These are phyloP conservation scores for Melanotaenia duboulayi DNA, from an alignment of 2,113 vertebrate species.

Conservation along the genomic window DNA sequence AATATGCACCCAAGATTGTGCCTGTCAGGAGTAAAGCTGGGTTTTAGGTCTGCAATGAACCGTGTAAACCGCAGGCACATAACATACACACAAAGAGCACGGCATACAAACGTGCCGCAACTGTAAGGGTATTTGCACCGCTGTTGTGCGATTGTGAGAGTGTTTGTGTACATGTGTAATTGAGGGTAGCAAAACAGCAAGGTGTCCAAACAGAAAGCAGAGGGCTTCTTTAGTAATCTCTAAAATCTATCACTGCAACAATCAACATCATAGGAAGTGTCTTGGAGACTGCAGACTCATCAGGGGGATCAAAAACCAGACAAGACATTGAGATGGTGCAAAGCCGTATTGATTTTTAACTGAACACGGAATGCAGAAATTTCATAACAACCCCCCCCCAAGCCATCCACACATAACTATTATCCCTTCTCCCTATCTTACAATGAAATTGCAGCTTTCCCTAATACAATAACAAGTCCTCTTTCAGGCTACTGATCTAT, in stretches of 20 bases:
- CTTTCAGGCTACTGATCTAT: conserved; percentile 28
- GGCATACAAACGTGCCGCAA: background rate
- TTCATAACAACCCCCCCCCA: conserved; percentile 38
- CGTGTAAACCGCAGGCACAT: conserved; percentile 49
- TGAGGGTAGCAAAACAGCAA: conserved; percentile 19
- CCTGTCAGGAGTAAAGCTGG: conserved; percentile 52
- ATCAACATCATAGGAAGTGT: conserved; percentile 51
- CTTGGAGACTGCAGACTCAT: conserved; percentile 34
- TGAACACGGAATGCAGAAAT: conserved; percentile 51
- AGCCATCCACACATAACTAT: conserved; percentile 28
- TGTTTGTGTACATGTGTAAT: conserved; percentile 18
- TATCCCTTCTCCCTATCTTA: conserved; percentile 1
- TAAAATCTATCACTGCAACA: conserved; percentile 46
- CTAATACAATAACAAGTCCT: conserved; percentile 52
- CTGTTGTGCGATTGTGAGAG: background rate
- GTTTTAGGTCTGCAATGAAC: conserved; percentile 60
- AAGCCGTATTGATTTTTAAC: conserved; percentile 64
- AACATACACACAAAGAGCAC: conserved; percentile 50
- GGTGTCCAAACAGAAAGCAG: conserved; percentile 26
- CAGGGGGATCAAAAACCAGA: conserved; percentile 65
- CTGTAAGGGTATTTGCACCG: background rate
- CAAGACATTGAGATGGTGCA: conserved; percentile 42
- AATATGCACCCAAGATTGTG: conserved; percentile 16
- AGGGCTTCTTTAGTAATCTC: conserved; percentile 39
- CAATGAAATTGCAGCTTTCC: conserved; percentile 44